Percentiles rank a stretch among this genome's conserved stretches.
These are phyloP conservation scores for Jaculus jaculus DNA, from an alignment of 2,113 vertebrate species.

Conservation along the genomic window DNA sequence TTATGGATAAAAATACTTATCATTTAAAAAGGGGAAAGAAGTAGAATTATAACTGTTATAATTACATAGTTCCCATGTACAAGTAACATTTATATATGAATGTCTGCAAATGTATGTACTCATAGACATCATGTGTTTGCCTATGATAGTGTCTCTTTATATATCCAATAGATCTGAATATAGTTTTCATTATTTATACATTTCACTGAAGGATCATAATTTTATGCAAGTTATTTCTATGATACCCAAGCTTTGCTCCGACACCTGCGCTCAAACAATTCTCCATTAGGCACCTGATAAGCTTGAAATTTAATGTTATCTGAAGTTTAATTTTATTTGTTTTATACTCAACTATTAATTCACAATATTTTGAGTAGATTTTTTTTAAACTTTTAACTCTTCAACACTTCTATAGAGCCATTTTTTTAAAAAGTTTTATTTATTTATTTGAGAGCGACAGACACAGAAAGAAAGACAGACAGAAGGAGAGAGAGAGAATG, in stretches of 20 bases:
- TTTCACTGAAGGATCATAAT: not conserved
- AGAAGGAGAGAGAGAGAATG: too few relatives aligned
- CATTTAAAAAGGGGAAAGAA: conserved; percentile 16
- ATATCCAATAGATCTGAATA: not conserved
- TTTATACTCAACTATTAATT: not conserved
- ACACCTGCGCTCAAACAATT: not conserved
- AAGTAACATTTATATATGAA: not conserved
- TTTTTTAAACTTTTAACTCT: too few relatives aligned
- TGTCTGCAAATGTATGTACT: not conserved
- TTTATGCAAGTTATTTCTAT: not conserved
- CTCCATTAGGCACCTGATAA: not conserved
- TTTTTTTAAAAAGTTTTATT: too few relatives aligned
- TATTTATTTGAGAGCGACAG: too few relatives aligned
- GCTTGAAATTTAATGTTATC: not conserved
- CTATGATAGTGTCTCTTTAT: not conserved
- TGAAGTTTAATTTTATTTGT: not conserved
- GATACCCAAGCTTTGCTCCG: not conserved
- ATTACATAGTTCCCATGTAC: not conserved
- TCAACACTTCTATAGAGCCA: too few relatives aligned
- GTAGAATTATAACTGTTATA: not conserved
- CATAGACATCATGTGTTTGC: not conserved
- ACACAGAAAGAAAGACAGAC: too few relatives aligned
- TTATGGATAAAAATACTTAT: not conserved
- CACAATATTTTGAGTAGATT: not conserved
- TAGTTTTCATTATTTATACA: not conserved